Conservation (phyloP, 2,888 invertebrate species). For the Dysmachus trigonus region DNA sequence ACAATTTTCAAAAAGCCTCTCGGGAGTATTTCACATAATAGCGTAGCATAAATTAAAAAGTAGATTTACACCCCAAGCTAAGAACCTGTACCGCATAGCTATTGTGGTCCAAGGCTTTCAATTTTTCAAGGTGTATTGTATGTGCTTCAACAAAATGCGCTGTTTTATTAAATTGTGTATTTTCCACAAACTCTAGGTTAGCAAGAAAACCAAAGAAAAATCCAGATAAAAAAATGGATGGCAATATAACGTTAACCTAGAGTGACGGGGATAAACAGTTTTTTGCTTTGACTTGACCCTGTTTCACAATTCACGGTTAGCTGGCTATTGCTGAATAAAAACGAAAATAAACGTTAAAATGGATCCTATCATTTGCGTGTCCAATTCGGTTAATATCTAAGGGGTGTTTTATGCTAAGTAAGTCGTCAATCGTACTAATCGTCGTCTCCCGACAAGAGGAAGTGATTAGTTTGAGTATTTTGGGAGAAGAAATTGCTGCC, state of each 20-base stretch:
- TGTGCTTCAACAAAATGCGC: neutral
- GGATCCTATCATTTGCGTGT: neutral
- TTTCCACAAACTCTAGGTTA: neutral
- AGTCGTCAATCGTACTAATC: neutral
- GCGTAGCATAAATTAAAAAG: neutral
- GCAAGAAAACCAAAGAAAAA: neutral
- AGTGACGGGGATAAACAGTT: neutral
- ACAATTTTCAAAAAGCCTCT: neutral
- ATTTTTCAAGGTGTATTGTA: neutral
- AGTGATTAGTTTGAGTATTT: neutral
- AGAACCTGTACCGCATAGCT: neutral
- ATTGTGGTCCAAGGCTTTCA: neutral
- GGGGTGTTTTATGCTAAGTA: neutral
- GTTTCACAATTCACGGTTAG: neutral
- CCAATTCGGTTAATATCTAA: neutral
- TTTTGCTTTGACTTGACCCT: neutral
- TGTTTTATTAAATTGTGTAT: neutral
- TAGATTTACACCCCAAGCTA: neutral
- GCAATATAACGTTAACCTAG: neutral
- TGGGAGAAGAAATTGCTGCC: neutral
- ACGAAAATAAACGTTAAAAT: neutral
- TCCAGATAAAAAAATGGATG: neutral
- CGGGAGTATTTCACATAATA: neutral
- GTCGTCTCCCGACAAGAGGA: neutral
- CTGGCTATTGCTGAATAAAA: neutral